Evolutionary conservation across 2,888 invertebrate species (phyloP).

Genomic region (Euproctis similis): DNA sequence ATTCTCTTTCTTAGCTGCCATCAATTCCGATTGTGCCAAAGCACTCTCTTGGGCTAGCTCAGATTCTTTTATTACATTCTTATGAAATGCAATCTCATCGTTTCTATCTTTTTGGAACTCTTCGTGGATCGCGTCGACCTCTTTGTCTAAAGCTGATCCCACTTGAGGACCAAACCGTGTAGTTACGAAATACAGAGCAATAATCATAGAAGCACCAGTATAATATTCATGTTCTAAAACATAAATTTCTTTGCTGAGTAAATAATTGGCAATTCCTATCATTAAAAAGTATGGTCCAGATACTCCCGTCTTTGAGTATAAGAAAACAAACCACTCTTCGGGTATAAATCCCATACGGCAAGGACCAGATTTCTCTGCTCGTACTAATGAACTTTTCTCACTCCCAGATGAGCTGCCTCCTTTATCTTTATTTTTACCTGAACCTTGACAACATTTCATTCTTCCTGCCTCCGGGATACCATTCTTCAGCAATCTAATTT

Average conservation of each 20-base stretch:
- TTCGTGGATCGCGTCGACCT: constrained; percentile 77
- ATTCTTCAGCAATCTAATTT: constrained; percentile 12
- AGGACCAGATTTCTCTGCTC: constrained; percentile 44
- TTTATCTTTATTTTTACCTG: too few species aligned
- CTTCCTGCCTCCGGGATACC: too few species aligned
- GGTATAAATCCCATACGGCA: constrained; percentile 75
- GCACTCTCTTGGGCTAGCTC: constrained; percentile 83
- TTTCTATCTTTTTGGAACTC: constrained; percentile 71
- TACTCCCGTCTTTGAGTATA: constrained; percentile 92
- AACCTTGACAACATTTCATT: too few species aligned
- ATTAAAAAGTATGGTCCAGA: constrained; percentile 93
- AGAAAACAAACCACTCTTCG: constrained; percentile 82
- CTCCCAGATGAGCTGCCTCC: too few species aligned
- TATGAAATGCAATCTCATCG: constrained; percentile 54
- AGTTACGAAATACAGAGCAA: constrained; percentile 74
- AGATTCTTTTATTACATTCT: constrained; percentile 75
- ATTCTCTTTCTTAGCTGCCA: constrained; percentile 92
- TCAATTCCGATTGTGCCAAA: constrained; percentile 83
- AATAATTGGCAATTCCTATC: constrained; percentile 83
- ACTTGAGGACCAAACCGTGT: constrained; percentile 82
- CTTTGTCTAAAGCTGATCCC: constrained; percentile 78
- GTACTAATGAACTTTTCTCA: too few species aligned
- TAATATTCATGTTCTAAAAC: constrained; percentile 95
- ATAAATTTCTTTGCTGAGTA: constrained; percentile 94
- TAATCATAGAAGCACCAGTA: constrained; percentile 80